A percentile compares a stretch with the other conserved stretches of the same genome.
phyloP scores from a whole-genome alignment of 2,113 vertebrate species.

The Prionailurus viverrinus region DNA sequence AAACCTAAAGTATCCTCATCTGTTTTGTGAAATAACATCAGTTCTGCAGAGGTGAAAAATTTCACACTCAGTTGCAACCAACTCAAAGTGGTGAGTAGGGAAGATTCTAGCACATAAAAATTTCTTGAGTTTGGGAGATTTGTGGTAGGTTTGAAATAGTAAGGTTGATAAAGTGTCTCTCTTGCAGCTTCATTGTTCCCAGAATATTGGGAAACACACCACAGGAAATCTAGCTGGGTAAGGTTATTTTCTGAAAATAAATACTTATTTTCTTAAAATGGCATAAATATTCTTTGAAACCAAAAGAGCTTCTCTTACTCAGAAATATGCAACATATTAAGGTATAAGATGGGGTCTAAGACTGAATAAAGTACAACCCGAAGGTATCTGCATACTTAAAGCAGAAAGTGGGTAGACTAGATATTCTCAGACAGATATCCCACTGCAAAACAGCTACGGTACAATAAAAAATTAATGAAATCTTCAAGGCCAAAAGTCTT shows the following conservation, averaged over 20 bases:
- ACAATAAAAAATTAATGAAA: background rate
- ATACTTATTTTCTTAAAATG: slow-evolving; percentile 22
- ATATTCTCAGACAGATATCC: background rate
- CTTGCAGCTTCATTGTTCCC: background rate
- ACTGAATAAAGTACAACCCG: background rate
- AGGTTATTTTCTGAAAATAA: slow-evolving; percentile 26
- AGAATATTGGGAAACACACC: slow-evolving; percentile 13
- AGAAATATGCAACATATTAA: background rate
- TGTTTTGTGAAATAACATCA: background rate
- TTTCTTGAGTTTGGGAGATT: background rate
- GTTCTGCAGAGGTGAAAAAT: background rate
- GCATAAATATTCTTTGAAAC: background rate
- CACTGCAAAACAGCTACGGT: background rate
- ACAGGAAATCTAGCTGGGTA: background rate
- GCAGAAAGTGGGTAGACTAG: background rate
- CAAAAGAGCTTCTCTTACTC: background rate
- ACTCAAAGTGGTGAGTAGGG: background rate
- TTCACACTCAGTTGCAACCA: background rate
- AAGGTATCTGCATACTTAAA: background rate
- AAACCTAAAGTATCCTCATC: background rate
- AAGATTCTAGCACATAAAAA: background rate
- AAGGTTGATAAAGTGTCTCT: background rate
- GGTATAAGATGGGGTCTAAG: background rate
- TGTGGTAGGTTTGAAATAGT: background rate
- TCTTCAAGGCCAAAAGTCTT: background rate